phyloP scores from a whole-genome alignment of 2,797 vertebrate species.

The Acipenser ruthenus region DNA sequence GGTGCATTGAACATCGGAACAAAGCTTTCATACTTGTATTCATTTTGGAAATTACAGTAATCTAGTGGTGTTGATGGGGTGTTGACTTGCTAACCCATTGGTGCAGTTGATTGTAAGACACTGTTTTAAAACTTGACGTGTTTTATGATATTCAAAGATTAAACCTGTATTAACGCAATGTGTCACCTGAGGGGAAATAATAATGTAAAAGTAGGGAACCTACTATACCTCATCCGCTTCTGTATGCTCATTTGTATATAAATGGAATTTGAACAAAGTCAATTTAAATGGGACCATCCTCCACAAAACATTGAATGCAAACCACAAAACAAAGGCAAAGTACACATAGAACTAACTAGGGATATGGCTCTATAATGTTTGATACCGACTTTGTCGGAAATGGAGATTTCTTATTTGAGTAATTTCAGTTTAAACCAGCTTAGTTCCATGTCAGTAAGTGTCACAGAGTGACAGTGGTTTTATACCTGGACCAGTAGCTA shows the following conservation, averaged over 20 bases:
- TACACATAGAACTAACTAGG: not conserved
- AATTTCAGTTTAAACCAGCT: constrained; percentile 67
- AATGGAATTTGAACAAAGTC: not conserved
- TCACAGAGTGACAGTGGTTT: constrained; percentile 55
- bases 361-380: not conserved
- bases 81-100: constrained; percentile 71
- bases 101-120: constrained; percentile 87
- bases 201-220: too few relatives aligned
- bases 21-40: constrained; percentile 87
- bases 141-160: constrained; percentile 97
- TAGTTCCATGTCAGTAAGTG: constrained; percentile 68
- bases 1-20: constrained; percentile 87
- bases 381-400: constrained; percentile 26
- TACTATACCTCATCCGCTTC: not conserved
- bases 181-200: constrained; percentile 12
- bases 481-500: constrained; percentile 61
- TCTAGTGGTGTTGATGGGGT: constrained; percentile 66
- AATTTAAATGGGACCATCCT: not conserved
- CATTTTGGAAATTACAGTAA: constrained; percentile 86
- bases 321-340: not conserved
- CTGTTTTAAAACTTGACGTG: constrained; percentile 84
- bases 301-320: not conserved
- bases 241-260: not conserved
- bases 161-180: constrained; percentile 76
- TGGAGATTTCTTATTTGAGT: constrained; percentile 29